Evolutionary conservation across 1,140 invertebrate species (phyloP).

Genomic region (Yoshiicerus persimilis): DNA sequence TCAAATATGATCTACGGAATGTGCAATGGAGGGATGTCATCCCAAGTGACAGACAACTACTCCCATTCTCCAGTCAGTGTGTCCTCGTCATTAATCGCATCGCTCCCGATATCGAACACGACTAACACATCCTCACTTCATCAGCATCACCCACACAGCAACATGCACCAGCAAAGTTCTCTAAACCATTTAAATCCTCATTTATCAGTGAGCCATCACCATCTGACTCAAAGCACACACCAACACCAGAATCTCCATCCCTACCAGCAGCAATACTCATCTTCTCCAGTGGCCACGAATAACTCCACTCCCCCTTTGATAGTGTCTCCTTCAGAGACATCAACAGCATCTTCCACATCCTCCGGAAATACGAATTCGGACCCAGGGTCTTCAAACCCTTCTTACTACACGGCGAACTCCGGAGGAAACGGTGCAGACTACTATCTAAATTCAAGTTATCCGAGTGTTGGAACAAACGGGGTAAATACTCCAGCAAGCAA

Average conservation of each 20-base stretch:
- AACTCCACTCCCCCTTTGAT: not conserved
- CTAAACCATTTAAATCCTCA: not conserved
- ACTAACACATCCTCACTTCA: constrained; percentile 23
- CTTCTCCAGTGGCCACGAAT: not conserved
- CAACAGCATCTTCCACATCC: not conserved
- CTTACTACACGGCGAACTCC: not conserved
- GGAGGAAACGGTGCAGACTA: not conserved
- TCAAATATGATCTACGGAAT: constrained; percentile 47
- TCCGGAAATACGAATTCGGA: not conserved
- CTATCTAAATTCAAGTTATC: not conserved
- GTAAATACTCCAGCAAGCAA: not conserved
- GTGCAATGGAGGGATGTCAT: constrained; percentile 44
- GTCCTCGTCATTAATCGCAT: constrained; percentile 10
- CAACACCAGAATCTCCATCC: constrained; percentile 11
- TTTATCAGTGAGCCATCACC: not conserved
- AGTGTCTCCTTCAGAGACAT: not conserved
- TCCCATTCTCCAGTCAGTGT: not conserved
- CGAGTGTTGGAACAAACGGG: not conserved
- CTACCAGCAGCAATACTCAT: constrained; percentile 17
- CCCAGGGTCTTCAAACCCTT: not conserved
- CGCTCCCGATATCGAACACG: constrained; percentile 17
- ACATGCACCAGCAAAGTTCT: not conserved
- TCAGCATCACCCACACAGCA: not conserved
- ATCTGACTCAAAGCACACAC: not conserved
- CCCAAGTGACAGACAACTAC: constrained; percentile 39